phyloP scores from a whole-genome alignment of 2,888 invertebrate genomes.

The Nycteola revayana region DNA sequence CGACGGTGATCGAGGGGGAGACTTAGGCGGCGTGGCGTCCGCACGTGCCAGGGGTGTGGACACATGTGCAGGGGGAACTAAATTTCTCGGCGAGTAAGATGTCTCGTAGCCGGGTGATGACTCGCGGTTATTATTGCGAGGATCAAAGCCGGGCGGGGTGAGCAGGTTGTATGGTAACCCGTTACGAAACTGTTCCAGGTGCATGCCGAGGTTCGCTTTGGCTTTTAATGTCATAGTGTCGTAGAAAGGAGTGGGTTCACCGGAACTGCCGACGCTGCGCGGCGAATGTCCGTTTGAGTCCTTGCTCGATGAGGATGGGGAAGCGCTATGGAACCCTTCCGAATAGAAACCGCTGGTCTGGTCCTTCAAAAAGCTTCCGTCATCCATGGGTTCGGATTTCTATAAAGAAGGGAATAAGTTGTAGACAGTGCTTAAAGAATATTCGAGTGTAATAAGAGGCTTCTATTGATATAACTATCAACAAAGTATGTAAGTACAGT shows the following conservation, averaged over 20 bases:
- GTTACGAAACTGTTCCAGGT: slow-evolving; percentile 64
- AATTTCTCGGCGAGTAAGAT: slow-evolving; percentile 57
- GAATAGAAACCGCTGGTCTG: slow-evolving; percentile 83
- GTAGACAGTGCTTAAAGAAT: slow-evolving; percentile 15
- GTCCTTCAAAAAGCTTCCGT: slow-evolving; percentile 73
- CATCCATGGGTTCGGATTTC: slow-evolving; percentile 82
- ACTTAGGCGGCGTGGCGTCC: slow-evolving; percentile 72
- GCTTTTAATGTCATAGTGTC: slow-evolving; percentile 67
- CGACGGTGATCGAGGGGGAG: slow-evolving; percentile 61
- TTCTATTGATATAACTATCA: too few relatives aligned
- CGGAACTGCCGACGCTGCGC: slow-evolving; percentile 66
- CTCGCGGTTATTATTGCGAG: slow-evolving; percentile 57
- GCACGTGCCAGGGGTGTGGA: slow-evolving; percentile 62
- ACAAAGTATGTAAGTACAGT: too few relatives aligned
- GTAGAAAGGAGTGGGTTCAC: slow-evolving; percentile 66
- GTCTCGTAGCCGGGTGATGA: slow-evolving; percentile 58
- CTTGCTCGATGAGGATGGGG: slow-evolving; percentile 81
- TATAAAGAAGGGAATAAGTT: slow-evolving; percentile 51
- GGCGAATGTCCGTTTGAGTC: slow-evolving; percentile 77
- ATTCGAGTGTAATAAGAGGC: too few relatives aligned
- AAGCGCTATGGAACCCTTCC: slow-evolving; percentile 83
- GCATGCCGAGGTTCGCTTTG: slow-evolving; percentile 70
- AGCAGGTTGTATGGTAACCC: slow-evolving; percentile 81
- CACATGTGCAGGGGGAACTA: slow-evolving; percentile 57
- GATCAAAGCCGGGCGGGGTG: slow-evolving; percentile 83